Percentiles rank a stretch among this genome's conserved stretches.
These are phyloP conservation scores for Engraulis encrasicolus DNA, from an alignment of 2,113 vertebrate genomes.

Conservation along the genomic window DNA sequence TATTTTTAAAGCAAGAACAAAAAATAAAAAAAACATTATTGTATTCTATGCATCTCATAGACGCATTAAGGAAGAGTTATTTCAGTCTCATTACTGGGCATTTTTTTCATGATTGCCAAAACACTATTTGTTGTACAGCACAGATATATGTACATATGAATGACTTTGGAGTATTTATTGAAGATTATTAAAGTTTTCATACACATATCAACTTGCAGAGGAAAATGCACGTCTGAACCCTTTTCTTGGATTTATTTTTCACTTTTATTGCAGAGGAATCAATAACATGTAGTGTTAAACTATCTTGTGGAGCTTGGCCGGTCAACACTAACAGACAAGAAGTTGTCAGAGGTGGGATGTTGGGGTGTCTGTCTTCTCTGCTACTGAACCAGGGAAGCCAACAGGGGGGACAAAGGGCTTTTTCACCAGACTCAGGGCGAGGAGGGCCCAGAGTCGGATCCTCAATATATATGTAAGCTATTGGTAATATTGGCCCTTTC, in stretches of 20 bases:
- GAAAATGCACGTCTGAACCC: not conserved
- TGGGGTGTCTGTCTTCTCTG: too few species aligned
- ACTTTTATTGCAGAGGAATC: not conserved
- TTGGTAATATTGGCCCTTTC: too few species aligned
- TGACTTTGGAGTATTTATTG: constrained; percentile 95
- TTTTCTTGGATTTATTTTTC: not conserved
- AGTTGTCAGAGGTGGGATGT: too few species aligned
- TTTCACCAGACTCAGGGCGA: too few species aligned
- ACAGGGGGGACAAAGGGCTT: too few species aligned
- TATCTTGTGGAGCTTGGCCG: too few species aligned
- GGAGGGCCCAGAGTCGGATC: too few species aligned
- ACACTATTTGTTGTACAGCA: constrained; percentile 76
- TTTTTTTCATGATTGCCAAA: constrained; percentile 1
- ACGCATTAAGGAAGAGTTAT: constrained; percentile 67
- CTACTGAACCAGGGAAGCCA: too few species aligned
- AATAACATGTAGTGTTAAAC: not conserved
- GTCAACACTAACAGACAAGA: too few species aligned
- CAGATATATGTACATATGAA: constrained; percentile 84
- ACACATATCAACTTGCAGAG: not conserved
- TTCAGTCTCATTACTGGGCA: constrained; percentile 63
- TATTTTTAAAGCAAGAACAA: constrained; percentile 46
- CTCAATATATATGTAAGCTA: too few species aligned
- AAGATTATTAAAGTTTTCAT: constrained; percentile 87
- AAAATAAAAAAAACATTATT: constrained; percentile 38
- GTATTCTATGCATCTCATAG: constrained; percentile 70